These are phyloP conservation scores for Melolontha melolontha DNA, from an alignment of 2,888 invertebrate species.

Conservation along the genomic window DNA sequence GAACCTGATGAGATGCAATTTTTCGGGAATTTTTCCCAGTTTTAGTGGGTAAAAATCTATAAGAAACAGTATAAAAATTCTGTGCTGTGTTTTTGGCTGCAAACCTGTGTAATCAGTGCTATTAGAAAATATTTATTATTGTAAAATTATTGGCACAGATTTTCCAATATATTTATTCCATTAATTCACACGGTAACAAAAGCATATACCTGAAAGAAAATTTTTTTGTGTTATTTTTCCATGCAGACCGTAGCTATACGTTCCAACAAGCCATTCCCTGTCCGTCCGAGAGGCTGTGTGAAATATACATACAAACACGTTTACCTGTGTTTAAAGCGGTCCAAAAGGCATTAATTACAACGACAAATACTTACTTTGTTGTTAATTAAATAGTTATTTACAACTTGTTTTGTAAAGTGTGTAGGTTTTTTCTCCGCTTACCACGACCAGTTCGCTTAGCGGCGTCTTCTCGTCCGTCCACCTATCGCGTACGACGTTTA, in stretches of 20 bases:
- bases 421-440: conserved; percentile 41
- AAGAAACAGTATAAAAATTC: too few species aligned
- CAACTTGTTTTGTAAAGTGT: conserved; percentile 50
- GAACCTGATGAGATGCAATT: too few species aligned
- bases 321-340: conserved; percentile 27
- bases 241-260: conserved; percentile 5
- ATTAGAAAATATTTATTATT: too few species aligned
- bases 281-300: conserved; percentile 14
- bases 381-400: conserved; percentile 51
- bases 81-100: too few species aligned
- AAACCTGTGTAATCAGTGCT: too few species aligned
- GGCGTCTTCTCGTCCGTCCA: conserved; percentile 7
- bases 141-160: too few species aligned
- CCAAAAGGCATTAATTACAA: conserved; percentile 45
- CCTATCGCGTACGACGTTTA: conserved; percentile 31
- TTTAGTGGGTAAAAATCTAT: too few species aligned
- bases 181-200: too few species aligned
- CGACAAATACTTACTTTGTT: conserved; percentile 43
- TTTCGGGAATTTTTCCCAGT: too few species aligned
- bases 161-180: too few species aligned
- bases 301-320: conserved; percentile 23
- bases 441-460: conserved; percentile 3
- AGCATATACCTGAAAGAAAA: too few species aligned
- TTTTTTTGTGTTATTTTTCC: conserved; percentile 6
- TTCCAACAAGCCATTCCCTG: conserved; percentile 11